Evolutionary conservation across 1,140 invertebrate genomes (phyloP).

Genomic region (Lanistes nyassanus): DNA sequence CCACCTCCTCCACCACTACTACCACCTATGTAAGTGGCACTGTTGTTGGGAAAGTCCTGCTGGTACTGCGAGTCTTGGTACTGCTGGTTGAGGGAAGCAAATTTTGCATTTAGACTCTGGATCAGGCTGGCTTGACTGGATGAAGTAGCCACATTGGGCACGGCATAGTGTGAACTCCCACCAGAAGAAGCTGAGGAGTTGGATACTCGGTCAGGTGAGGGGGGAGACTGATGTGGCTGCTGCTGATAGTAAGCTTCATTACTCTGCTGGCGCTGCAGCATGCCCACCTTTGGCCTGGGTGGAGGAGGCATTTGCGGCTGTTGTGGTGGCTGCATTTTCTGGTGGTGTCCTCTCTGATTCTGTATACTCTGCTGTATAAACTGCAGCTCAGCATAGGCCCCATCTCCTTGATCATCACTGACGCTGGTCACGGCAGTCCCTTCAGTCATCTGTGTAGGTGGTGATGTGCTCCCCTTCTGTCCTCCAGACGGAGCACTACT

Average conservation of each 20-base stretch:
- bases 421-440: slow-evolving; percentile 21
- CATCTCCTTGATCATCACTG: slow-evolving; percentile 28
- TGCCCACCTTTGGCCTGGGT: slow-evolving; percentile 6
- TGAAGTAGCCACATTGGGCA: slow-evolving; percentile 19
- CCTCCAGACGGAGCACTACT: slow-evolving; percentile 34
- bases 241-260: slow-evolving; percentile 8
- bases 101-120: slow-evolving; percentile 81
- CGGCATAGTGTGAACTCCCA: slow-evolving; percentile 30
- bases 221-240: slow-evolving; percentile 18
- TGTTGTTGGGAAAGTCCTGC: slow-evolving; percentile 8
- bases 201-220: slow-evolving; percentile 23
- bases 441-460: slow-evolving; percentile 39
- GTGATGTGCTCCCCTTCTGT: slow-evolving; percentile 39
- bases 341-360: slow-evolving; percentile 2
- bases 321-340: slow-evolving; percentile 21
- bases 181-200: slow-evolving; percentile 12
- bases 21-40: slow-evolving; percentile 6
- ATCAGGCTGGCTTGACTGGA: slow-evolving; percentile 70
- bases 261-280: slow-evolving; percentile 16
- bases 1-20: background rate
- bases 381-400: slow-evolving; percentile 50
- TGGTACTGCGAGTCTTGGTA: slow-evolving; percentile 24
- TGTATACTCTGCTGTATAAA: slow-evolving; percentile 51
- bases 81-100: slow-evolving; percentile 66
- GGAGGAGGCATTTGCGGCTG: slow-evolving; percentile 25